Evolutionary conservation across 2,797 vertebrate genomes (phyloP).

Genomic region (Acomys russatus): DNA sequence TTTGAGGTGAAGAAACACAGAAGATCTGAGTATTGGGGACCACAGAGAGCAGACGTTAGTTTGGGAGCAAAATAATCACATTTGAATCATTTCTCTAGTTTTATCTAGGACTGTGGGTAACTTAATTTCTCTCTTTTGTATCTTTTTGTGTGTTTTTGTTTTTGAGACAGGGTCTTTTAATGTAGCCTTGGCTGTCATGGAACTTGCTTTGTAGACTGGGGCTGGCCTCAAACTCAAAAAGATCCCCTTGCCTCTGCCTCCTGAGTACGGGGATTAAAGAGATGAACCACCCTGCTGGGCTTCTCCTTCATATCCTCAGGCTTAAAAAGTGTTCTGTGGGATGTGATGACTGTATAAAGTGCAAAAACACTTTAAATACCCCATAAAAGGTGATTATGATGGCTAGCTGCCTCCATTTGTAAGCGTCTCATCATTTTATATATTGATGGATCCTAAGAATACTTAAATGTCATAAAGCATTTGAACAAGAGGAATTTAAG

Average conservation of each 20-base stretch:
- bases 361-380: neutral
- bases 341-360: neutral
- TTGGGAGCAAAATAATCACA: slow-evolving; percentile 21
- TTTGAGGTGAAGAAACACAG: neutral
- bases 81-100: neutral
- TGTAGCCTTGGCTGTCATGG: neutral
- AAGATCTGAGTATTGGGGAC: accelerated
- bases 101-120: neutral
- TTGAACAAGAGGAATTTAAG: slow-evolving; percentile 72
- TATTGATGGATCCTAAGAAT: slow-evolving; percentile 73
- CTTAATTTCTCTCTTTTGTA: neutral
- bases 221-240: neutral
- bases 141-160: neutral
- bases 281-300: neutral
- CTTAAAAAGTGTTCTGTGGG: neutral
- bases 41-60: neutral
- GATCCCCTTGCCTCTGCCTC: neutral
- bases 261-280: neutral
- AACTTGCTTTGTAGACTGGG: neutral
- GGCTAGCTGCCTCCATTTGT: slow-evolving; percentile 49
- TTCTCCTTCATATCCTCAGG: neutral
- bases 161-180: neutral
- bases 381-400: neutral
- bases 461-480: slow-evolving; percentile 74
- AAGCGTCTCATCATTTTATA: slow-evolving; percentile 69